phyloP scores from a whole-genome alignment of 2,888 invertebrate species.

The Latheticus oryzae region DNA sequence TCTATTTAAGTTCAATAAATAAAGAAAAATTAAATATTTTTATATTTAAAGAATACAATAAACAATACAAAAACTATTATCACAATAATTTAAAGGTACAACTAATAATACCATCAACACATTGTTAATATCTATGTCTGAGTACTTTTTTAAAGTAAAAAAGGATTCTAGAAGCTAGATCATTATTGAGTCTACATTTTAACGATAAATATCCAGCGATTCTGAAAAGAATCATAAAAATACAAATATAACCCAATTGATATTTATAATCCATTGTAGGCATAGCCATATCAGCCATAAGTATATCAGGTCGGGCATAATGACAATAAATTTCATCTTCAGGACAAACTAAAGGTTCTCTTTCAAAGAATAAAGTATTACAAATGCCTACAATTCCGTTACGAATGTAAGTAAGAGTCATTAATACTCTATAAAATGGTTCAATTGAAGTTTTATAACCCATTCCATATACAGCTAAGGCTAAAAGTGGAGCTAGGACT shows the following conservation, averaged over 20 bases:
- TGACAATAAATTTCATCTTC: slow-evolving; percentile 71
- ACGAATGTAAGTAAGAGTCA: slow-evolving; percentile 74
- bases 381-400: slow-evolving; percentile 73
- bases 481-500: slow-evolving; percentile 69
- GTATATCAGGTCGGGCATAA: slow-evolving; percentile 69
- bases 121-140: slow-evolving; percentile 65
- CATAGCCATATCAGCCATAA: slow-evolving; percentile 77
- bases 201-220: slow-evolving; percentile 70
- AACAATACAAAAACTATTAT: slow-evolving; percentile 14
- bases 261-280: slow-evolving; percentile 61
- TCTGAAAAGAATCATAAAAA: slow-evolving; percentile 70
- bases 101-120: slow-evolving; percentile 11
- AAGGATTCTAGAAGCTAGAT: slow-evolving; percentile 70
- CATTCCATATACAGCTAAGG: slow-evolving; percentile 73
- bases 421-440: slow-evolving; percentile 68
- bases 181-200: slow-evolving; percentile 69
- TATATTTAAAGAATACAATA: no score
- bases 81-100: slow-evolving; percentile 10
- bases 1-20: no score
- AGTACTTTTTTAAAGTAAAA: slow-evolving; percentile 69
- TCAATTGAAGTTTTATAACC: slow-evolving; percentile 71
- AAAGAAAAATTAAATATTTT: no score
- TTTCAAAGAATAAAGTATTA: slow-evolving; percentile 71
- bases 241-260: slow-evolving; percentile 70
- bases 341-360: slow-evolving; percentile 72